Evolutionary conservation across 1,140 invertebrate species (phyloP).

Genomic region (Drosophila micromelanica): DNA sequence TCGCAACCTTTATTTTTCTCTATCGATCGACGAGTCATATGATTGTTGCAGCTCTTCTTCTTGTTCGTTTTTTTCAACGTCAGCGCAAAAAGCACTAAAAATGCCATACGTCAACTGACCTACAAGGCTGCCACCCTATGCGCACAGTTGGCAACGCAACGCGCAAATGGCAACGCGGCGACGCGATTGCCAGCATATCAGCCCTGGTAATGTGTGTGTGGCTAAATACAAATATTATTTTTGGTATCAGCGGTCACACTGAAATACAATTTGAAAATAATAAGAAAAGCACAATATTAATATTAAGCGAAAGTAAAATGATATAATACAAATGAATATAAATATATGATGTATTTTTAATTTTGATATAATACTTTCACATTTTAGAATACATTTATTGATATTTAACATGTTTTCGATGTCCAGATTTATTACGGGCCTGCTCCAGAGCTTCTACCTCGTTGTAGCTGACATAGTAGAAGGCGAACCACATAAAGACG

Average conservation of each 20-base stretch:
- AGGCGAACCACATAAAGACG: conserved; percentile 92
- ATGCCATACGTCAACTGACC: conserved; percentile 40
- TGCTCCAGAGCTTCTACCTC: conserved; percentile 29
- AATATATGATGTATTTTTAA: too few species aligned
- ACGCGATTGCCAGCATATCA: background rate
- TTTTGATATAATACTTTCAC: too few species aligned
- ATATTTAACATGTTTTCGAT: conserved; percentile 3
- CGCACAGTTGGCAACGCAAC: background rate
- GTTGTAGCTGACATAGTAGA: conserved; percentile 86
- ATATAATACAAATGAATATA: too few species aligned
- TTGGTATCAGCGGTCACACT: background rate
- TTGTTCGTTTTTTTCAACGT: conserved; percentile 29
- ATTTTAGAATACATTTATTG: background rate
- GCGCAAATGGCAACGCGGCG: background rate
- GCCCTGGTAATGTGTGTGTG: conserved; percentile 12
- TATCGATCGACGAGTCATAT: conserved; percentile 80
- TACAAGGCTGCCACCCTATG: conserved; percentile 23
- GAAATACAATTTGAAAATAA: background rate
- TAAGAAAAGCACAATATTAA: too few species aligned
- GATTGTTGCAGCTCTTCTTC: conserved; percentile 51
- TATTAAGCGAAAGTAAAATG: too few species aligned
- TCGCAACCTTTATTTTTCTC: conserved; percentile 68
- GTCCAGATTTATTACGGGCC: background rate
- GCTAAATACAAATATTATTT: background rate
- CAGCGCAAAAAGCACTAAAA: conserved; percentile 31